These are phyloP conservation scores for Loris lydekkerianus DNA, from an alignment of 2,797 vertebrate genomes.

Conservation along the genomic window DNA sequence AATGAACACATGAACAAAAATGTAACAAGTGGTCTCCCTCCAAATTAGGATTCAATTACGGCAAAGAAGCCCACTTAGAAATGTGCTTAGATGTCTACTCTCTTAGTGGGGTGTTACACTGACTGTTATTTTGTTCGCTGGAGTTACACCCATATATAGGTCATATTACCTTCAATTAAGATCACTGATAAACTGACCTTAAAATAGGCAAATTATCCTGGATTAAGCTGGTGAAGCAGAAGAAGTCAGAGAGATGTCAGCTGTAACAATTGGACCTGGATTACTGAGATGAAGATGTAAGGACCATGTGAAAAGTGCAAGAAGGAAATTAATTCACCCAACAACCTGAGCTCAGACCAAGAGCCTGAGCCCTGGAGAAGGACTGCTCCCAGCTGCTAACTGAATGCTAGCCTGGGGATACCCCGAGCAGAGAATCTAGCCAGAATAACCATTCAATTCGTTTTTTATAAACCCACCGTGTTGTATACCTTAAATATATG, in stretches of 20 bases:
- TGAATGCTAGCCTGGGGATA: not conserved
- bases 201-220: not conserved
- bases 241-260: not conserved
- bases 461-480: not conserved
- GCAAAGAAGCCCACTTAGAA: not conserved
- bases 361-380: not conserved
- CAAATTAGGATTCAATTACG: not conserved
- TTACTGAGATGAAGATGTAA: not conserved
- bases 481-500: not conserved
- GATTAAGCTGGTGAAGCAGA: not conserved
- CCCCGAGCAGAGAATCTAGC: not conserved
- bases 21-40: not conserved
- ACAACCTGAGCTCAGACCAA: not conserved
- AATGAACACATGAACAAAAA: not conserved
- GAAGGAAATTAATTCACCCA: slow-evolving; percentile 23
- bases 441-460: not conserved
- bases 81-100: not conserved
- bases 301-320: not conserved
- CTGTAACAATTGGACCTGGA: not conserved
- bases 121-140: not conserved
- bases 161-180: not conserved
- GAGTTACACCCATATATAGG: not conserved
- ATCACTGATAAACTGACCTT: not conserved
- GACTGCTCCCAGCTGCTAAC: not conserved
- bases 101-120: not conserved